Evolutionary conservation across 2,888 invertebrate genomes (phyloP).

Genomic region (Chymomyza amoena): DNA sequence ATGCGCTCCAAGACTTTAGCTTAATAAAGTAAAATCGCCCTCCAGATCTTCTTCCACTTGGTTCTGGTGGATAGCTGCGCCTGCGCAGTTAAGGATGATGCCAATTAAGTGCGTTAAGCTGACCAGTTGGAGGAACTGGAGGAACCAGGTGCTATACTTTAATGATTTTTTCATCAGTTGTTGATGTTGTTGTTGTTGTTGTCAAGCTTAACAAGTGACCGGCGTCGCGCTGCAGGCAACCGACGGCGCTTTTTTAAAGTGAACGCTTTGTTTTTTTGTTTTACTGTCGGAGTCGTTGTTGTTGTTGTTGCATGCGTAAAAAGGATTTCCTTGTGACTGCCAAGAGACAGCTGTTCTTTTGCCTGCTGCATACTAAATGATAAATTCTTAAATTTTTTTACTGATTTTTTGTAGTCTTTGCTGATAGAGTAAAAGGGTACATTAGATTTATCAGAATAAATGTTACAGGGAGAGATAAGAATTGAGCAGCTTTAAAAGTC

Average conservation of each 20-base stretch:
- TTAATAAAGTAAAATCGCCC: constrained; percentile 27
- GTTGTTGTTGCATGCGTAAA: constrained; percentile 11
- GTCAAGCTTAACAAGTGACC: constrained; percentile 44
- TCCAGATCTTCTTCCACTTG: constrained; percentile 1
- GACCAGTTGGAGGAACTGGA: not conserved
- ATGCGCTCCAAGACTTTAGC: not conserved
- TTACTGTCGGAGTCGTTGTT: constrained; percentile 32
- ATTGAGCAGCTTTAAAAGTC: no score
- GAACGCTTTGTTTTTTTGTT: constrained; percentile 44
- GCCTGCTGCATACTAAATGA: not conserved
- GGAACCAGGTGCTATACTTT: constrained; percentile 66
- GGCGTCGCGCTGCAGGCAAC: constrained; percentile 23
- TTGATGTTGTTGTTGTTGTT: constrained; percentile 5
- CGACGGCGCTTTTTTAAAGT: constrained; percentile 31
- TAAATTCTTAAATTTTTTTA: not conserved
- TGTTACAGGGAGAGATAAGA: not conserved
- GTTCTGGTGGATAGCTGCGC: constrained; percentile 2
- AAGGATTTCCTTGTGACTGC: not conserved
- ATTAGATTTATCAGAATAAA: not conserved
- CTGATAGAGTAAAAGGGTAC: not conserved
- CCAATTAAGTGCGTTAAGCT: constrained; percentile 1
- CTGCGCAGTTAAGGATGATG: not conserved
- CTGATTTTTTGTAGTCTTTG: not conserved
- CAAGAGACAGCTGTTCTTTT: not conserved
- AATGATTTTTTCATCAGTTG: constrained; percentile 14